Conservation (phyloP, 2,113 vertebrate species). For the Chauna torquata region DNA sequence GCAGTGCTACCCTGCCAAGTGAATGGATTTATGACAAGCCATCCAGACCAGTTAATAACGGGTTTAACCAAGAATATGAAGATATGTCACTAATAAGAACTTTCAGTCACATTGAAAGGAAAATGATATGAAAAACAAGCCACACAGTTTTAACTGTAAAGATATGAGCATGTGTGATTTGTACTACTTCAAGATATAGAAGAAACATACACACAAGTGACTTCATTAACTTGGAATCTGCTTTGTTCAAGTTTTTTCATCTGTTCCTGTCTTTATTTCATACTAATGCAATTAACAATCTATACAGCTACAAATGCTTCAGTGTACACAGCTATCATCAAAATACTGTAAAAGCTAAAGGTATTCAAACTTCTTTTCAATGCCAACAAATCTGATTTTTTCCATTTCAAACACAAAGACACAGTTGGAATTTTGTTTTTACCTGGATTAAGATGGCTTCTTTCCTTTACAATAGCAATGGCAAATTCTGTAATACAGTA, state of each 20-base stretch:
- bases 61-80: background rate
- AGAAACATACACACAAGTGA: background rate
- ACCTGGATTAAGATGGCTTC: background rate
- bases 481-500: background rate
- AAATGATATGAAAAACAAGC: background rate
- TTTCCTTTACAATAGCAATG: background rate
- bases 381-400: background rate
- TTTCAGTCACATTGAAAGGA: background rate
- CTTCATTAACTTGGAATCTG: background rate
- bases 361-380: background rate
- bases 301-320: background rate
- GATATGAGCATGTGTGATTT: rapidly evolving
- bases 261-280: background rate
- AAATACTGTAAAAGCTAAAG: background rate
- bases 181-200: background rate
- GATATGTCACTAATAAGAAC: background rate
- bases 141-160: background rate
- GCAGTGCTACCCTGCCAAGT: background rate
- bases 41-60: background rate
- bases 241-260: background rate
- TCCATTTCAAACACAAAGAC: background rate
- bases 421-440: background rate
- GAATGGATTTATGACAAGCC: constrained; percentile 22
- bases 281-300: background rate
- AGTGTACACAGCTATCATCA: background rate